A percentile compares a stretch with the other conserved stretches of the same genome.
phyloP scores from a whole-genome alignment of 2,888 invertebrate species.

The Nebria salina region DNA sequence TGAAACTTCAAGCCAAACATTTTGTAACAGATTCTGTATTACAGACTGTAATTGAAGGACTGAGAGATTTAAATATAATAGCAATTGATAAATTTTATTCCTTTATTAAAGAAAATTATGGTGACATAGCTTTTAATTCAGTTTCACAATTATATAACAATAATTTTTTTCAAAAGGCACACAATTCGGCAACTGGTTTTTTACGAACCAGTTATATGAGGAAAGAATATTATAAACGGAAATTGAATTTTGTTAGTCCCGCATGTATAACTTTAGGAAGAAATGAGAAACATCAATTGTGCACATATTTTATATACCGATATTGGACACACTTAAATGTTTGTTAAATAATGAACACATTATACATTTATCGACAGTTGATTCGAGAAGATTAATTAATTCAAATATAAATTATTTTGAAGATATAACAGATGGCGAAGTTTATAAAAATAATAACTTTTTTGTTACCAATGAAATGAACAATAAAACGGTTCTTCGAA shows the following conservation, averaged over 20 bases:
- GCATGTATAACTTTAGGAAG: conserved; percentile 25
- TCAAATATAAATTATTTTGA: no score
- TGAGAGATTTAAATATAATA: no score
- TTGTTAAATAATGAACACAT: conserved; percentile 27
- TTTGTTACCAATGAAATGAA: conserved; percentile 26
- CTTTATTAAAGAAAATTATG: no score
- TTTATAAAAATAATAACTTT: conserved; percentile 39
- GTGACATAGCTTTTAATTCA: no score
- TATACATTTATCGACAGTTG: no score
- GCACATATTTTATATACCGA: conserved; percentile 43
- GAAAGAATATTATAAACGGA: conserved; percentile 33
- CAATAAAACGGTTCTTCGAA: conserved; percentile 16
- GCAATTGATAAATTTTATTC: no score
- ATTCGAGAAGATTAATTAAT: no score
- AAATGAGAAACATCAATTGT: conserved; percentile 39
- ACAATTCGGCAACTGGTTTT: conserved; percentile 20
- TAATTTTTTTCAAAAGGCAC: conserved; percentile 19
- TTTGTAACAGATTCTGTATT: no score
- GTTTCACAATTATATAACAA: no score
- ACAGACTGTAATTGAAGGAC: no score
- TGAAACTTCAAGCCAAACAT: no score
- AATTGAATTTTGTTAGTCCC: conserved; percentile 24
- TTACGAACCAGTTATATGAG: conserved; percentile 29
- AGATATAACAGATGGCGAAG: conserved; percentile 30
- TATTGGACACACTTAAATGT: conserved; percentile 34